Base-by-base conservation (phyloP, 2,113 vertebrate species). In the Apistogramma diplotaenia region DNA sequence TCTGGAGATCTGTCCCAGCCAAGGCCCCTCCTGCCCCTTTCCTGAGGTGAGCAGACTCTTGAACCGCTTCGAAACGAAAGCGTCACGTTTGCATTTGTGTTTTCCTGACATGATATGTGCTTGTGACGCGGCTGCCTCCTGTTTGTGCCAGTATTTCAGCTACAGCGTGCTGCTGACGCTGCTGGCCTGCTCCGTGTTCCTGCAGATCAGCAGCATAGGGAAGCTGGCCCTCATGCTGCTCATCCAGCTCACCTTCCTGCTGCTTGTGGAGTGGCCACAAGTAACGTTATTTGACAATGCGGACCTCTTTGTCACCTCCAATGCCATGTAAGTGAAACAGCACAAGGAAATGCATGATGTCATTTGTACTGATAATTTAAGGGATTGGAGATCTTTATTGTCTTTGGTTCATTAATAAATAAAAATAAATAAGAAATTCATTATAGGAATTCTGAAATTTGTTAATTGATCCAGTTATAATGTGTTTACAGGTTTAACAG, bases 181-280 rank as follows among this genome's bases (percentile, higher is more conserved):
- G 87, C 91, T 99, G 91, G 98, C 97, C 93, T 97, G 97, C 93
- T 98, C 98, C 2, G 97, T 99, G 92, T 99, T 99, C 96, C 96
- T 99, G 92, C 98, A 99, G 94, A 98, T 99, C 95, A 99, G 96
- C 90, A 99, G 98, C 95, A 97, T 97, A 0, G 97, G 97, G 82
- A 99, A 99, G 93, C 92, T 99, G 94, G 95, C 95, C 62, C 96
- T 99, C 90, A 96, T 96, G 97, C 94, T 97, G 92, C 94, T 95
- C 87, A 96, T 99, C 78, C 97, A 96, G 94, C 92, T 96, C 91
- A 93, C 94, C 65, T 99, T 97, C 91, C 94, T 99, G 94, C 93
- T 97, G 92, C 94, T 99, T 93, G 94, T 97, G 72, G 96, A 98
- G 94, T 97, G 97, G 61, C 97, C 97, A 49, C 96, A 97, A 82